Evolutionary conservation across 2,888 invertebrate genomes (phyloP), one percentile per base, ranked within the genome.

Genomic region (Drosophila suboccidentalis): DNA sequence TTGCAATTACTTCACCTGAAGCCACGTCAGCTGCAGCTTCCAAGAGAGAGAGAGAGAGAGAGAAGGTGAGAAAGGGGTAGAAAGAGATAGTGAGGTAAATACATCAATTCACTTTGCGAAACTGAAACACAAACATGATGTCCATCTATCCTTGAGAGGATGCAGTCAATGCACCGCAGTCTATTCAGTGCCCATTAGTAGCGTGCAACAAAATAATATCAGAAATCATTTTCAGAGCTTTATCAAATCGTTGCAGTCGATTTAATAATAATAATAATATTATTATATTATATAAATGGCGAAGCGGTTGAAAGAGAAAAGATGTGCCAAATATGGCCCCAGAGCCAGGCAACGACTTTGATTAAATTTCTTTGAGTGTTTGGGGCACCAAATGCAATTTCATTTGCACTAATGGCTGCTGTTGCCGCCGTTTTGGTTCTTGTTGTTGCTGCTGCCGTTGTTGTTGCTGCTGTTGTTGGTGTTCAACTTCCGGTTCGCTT

Each of bases 301-400:
- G 22, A 67, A 26, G 44, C 63, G 65, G 49, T 62, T 61, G 41
- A 26, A 34, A 22, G 36, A 4, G 44, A 53, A 32, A 36, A 61
- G 53, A 61, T 73, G 77, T 70, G 70, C 66, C 71, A 79, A 85
- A 77, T 71, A 69, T 77, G 49, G 60, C 36, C 34, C 6, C 13
- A 36, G 53, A 36, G 53, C 11, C 22, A 38, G 13, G 51, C 34
- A n/a, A 64, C 41, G 74, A 70, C 82, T 87, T 87, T 87, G 90
- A 87, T 87, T 89, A 89, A 87, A 87, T 89, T 89, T 85, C 86
- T 90, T 86, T 80, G 82, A 86, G 90, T 87, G 87, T 84, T 89
- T 79, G 78, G 83, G 82, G 79, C 86, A 85, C 79, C 78, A 80
- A 84, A 90, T 89, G 84, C 84, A 89, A 90, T 87, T 87, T 88